phyloP scores from a whole-genome alignment of 2,113 vertebrate species.

The Nothocercus julius region DNA sequence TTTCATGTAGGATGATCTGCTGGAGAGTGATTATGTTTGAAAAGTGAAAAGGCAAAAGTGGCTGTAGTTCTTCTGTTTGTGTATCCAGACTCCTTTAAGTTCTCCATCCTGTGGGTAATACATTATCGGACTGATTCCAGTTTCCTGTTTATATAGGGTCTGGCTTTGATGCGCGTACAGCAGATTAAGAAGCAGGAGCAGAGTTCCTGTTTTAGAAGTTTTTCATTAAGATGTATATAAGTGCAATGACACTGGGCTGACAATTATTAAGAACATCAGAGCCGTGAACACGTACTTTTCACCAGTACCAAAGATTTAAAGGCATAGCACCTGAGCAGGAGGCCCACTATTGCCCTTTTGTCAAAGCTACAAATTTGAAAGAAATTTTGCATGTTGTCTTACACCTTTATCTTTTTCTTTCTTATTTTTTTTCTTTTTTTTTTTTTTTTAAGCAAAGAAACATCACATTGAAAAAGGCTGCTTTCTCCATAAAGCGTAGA shows the following conservation, averaged over 20 bases:
- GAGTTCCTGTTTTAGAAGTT: conserved; percentile 63
- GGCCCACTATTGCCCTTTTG: background rate
- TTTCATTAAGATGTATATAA: conserved; percentile 59
- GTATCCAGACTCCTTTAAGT: conserved; percentile 49
- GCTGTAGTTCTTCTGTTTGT: conserved; percentile 43
- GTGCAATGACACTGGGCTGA: conserved; percentile 41
- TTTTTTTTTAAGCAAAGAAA: background rate
- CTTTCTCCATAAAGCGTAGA: background rate
- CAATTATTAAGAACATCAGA: conserved; percentile 48
- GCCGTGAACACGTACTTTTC: background rate
- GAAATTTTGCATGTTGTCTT: background rate
- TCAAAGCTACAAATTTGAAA: background rate
- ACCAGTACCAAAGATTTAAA: conserved; percentile 47
- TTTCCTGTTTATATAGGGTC: conserved; percentile 74
- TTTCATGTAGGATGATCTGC: background rate
- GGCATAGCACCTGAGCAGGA: background rate
- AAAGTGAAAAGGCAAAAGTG: conserved; percentile 46
- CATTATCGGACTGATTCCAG: conserved; percentile 47
- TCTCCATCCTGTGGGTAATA: conserved; percentile 36
- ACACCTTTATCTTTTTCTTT: background rate
- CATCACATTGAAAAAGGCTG: background rate
- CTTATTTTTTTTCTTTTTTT: no score
- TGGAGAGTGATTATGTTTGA: background rate
- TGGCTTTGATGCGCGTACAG: conserved; percentile 62
- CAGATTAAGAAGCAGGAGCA: conserved; percentile 54